A percentile compares a stretch with the other conserved stretches of the same genome.
Conservation (phyloP, 2,797 vertebrate genomes). For the Okamejei kenojei region DNA sequence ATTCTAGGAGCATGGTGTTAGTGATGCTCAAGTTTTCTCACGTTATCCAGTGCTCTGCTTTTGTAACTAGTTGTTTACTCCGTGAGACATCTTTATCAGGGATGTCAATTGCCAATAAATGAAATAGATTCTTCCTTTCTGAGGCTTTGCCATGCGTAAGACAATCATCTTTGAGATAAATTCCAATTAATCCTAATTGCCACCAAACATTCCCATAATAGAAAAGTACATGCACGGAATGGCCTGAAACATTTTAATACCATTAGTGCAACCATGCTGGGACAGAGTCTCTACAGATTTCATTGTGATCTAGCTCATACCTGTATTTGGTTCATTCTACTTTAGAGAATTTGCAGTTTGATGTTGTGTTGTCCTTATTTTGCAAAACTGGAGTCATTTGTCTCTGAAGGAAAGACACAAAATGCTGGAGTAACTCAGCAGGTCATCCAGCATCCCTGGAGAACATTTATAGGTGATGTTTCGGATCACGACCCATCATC, state of each 20-base stretch:
- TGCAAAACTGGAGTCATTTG: not conserved
- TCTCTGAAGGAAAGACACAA: no score
- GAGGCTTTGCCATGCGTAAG: not conserved
- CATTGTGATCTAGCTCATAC: not conserved
- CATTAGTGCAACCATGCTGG: not conserved
- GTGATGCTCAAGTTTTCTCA: not conserved
- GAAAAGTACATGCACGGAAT: not conserved
- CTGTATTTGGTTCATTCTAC: not conserved
- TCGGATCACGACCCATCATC: no score
- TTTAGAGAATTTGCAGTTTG: not conserved
- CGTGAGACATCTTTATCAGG: not conserved
- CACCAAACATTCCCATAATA: not conserved
- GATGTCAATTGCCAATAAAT: not conserved
- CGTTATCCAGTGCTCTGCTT: not conserved
- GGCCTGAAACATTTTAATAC: not conserved
- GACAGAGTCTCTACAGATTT: not conserved
- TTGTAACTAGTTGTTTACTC: not conserved
- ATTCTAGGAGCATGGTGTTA: not conserved
- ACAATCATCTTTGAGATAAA: not conserved
- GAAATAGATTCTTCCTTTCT: not conserved
- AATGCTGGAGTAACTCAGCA: no score
- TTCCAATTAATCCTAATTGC: not conserved
- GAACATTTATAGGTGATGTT: no score
- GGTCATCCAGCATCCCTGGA: no score
- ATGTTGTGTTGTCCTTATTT: not conserved